phyloP scores from a whole-genome alignment of 2,113 vertebrate species.

The Microcebus ravelobensis region DNA sequence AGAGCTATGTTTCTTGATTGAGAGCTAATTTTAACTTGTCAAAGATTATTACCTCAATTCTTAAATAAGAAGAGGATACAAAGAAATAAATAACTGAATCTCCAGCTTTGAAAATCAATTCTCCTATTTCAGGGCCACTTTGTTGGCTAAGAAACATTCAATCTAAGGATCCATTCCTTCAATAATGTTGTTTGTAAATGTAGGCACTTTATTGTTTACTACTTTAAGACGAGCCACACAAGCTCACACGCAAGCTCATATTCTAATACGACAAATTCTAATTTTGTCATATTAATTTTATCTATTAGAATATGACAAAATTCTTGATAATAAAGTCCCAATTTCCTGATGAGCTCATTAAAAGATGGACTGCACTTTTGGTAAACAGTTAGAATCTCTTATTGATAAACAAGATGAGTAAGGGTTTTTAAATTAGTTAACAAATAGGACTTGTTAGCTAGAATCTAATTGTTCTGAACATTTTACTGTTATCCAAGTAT shows the following conservation, averaged over 20 bases:
- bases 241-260: not conserved
- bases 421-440: not conserved
- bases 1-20: slow-evolving; percentile 4
- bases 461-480: not conserved
- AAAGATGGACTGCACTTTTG: not conserved
- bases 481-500: not conserved
- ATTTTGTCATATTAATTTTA: too few species aligned
- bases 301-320: not conserved
- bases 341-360: not conserved
- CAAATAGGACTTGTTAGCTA: not conserved
- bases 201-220: not conserved
- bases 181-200: not conserved
- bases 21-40: not conserved
- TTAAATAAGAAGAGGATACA: not conserved
- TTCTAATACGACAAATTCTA: too few species aligned
- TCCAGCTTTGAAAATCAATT: slow-evolving; percentile 23
- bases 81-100: not conserved
- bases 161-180: not conserved
- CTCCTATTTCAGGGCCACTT: not conserved
- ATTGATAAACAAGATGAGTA: not conserved
- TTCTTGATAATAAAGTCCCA: not conserved
- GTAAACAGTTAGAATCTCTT: not conserved
- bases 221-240: not conserved
- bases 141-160: not conserved
- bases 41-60: not conserved